Percentiles rank a stretch among this genome's conserved stretches.
phyloP scores from a whole-genome alignment of 2,797 vertebrate species.

The Florisuga fusca region DNA sequence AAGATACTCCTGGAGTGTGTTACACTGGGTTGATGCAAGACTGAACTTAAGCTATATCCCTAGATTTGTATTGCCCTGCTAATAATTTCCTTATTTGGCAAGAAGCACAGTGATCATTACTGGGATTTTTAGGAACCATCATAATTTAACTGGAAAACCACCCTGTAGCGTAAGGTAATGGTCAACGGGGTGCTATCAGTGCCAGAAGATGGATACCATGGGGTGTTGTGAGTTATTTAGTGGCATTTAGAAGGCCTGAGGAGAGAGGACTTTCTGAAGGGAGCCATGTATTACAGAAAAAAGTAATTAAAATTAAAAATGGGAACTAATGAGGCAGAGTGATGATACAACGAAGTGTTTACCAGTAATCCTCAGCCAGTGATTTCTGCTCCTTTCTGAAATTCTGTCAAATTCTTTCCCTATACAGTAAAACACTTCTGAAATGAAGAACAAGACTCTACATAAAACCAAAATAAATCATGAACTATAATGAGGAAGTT shows the following conservation, averaged over 20 bases:
- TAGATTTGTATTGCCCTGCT: background rate
- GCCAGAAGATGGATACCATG: background rate
- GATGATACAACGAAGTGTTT: background rate
- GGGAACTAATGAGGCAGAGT: background rate
- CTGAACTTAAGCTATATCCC: background rate
- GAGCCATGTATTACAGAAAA: background rate
- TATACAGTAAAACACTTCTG: background rate
- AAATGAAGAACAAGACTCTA: background rate
- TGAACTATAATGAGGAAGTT: background rate
- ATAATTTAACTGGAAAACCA: conserved; percentile 2
- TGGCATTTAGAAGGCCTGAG: background rate
- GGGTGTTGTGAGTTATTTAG: background rate
- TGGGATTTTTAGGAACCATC: background rate
- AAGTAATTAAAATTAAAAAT: background rate
- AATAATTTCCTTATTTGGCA: background rate
- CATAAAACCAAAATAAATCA: background rate
- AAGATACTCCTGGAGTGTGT: background rate
- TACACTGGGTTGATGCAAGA: background rate
- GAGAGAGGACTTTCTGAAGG: background rate
- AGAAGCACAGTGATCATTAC: background rate
- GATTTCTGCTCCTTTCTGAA: background rate
- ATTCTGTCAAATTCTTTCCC: background rate
- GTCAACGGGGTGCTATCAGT: background rate
- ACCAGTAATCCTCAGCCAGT: background rate
- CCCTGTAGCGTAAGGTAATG: background rate